These are phyloP conservation scores for Anthoscopus minutus DNA, from an alignment of 2,113 vertebrate genomes.

Conservation along the genomic window DNA sequence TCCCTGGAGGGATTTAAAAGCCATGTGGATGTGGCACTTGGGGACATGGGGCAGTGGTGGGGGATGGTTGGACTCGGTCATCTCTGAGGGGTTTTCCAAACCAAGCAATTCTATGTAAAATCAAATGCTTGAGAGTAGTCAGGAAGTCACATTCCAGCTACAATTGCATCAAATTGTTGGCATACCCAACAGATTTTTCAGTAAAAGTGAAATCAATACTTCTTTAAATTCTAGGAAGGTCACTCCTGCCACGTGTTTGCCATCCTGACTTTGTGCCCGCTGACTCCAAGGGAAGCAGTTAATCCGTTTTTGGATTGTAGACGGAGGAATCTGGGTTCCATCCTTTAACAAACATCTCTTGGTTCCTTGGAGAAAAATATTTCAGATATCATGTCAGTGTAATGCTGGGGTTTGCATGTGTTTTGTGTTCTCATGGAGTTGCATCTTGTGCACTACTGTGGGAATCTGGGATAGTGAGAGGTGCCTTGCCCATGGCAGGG, in stretches of 20 bases:
- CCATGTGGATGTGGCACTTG: not conserved
- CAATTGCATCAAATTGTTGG: not conserved
- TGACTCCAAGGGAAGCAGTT: not conserved
- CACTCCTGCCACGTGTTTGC: not conserved
- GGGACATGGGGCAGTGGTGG: not conserved
- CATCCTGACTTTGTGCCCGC: not conserved
- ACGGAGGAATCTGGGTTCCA: not conserved
- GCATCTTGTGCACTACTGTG: not conserved
- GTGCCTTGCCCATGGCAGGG: not conserved
- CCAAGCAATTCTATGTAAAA: not conserved
- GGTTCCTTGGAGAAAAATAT: not conserved
- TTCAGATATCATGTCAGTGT: accelerated
- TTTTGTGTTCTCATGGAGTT: not conserved
- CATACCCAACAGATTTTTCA: not conserved
- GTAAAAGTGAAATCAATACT: not conserved
- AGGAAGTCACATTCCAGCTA: not conserved
- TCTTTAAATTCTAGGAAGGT: not conserved
- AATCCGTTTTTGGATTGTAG: not conserved
- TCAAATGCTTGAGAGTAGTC: not conserved
- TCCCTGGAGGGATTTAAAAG: not conserved
- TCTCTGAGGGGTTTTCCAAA: not conserved
- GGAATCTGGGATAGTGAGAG: not conserved
- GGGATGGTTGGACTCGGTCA: accelerated
- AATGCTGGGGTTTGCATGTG: not conserved
- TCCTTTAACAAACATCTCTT: not conserved